Base-by-base conservation (phyloP, 2,113 vertebrate species). In the Rattus rattus region DNA sequence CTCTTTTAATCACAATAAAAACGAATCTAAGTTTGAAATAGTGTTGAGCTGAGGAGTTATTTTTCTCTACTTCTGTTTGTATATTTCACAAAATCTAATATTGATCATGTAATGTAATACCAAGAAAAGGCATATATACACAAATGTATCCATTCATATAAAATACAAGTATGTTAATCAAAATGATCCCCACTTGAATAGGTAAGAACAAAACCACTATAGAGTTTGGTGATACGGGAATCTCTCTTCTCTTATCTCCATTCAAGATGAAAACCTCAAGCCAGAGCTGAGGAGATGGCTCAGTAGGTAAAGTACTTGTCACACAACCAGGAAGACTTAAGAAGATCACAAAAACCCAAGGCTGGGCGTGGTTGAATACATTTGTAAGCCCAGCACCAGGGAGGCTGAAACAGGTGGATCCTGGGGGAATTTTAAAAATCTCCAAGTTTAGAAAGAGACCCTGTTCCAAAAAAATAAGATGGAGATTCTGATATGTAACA, bases 41-140 rank as follows among this genome's bases (percentile, higher is more conserved):
- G 12, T 52, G 19, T 92, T 79, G 39, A 36, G 14, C 20, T 94
- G 12, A 8, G 67, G 47, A 26, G 19, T n/a, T 59, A n/a, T 28
- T 54, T 49, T 90, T 73, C 16, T 80, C 73, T 79, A n/a, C 33
- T n/a, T 59, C 8, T 94, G 5, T 12, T 89, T 65, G 11, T 81
- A n/a, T 75, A 83, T 36, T 69, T 69, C 61, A 77, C 1, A 90
- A 73, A 84, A 54, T 90, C 79, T 94, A 90, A 47, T 90, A 87
- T 76, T 65, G 1, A 24, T 88, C 30, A n/a, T 52, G 13, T 54
- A 16, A 59, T 24, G 83, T 61, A 52, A 22, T 39, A 17, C 69
- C 81, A 52, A 95, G 47, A 92, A 96, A 73, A 88, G 26, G 7
- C 33, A 22, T 30, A 5, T 39, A n/a, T 72, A 19, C 59, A 1